Conservation (phyloP, 2,797 vertebrate genomes). For the Pipistrellus nathusii region DNA sequence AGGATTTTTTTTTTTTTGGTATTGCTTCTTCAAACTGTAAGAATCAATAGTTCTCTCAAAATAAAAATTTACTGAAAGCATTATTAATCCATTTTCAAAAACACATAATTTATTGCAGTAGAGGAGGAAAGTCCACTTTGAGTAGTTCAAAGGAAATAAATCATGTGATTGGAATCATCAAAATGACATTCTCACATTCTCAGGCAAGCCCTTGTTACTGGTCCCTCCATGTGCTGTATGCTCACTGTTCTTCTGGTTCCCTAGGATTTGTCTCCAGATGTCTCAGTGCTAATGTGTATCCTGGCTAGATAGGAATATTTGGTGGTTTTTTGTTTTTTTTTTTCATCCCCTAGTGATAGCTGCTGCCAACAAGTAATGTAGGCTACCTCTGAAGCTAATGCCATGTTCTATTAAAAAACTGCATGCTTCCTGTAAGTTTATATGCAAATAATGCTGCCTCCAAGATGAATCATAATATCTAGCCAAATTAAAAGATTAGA, state of each 20-base stretch:
- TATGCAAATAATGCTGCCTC: neutral
- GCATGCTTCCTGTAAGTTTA: neutral
- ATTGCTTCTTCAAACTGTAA: neutral
- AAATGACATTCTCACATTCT: neutral
- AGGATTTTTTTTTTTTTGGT: neutral
- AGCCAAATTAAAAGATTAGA: neutral
- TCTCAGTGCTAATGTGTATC: neutral
- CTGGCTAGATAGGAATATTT: neutral
- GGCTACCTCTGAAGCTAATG: neutral
- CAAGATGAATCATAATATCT: neutral
- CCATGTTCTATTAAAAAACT: neutral
- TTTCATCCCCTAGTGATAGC: neutral
- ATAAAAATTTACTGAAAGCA: neutral
- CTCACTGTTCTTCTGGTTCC: neutral
- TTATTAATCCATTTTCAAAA: neutral
- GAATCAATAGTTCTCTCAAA: neutral
- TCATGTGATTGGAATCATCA: neutral
- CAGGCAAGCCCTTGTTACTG: neutral
- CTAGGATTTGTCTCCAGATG: too few relatives aligned
- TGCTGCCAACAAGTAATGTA: neutral
- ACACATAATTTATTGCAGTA: neutral
- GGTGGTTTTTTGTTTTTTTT: neutral
- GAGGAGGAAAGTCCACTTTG: neutral
- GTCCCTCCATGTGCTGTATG: neutral
- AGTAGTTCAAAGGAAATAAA: neutral